These are phyloP conservation scores for Nesoenas mayeri DNA, from an alignment of 2,113 vertebrate genomes.

Conservation along the genomic window DNA sequence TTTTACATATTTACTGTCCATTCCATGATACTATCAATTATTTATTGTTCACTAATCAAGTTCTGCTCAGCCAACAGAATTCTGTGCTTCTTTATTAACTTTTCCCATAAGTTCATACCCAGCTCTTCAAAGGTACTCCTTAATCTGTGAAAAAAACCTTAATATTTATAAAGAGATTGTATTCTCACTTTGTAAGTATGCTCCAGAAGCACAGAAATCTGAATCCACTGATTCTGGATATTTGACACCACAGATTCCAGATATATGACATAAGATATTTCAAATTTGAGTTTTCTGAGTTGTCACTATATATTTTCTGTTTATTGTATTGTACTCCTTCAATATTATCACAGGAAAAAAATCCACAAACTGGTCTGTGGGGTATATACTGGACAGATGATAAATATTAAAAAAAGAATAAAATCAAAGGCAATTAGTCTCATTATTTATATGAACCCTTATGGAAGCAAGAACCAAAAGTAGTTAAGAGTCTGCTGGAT, in stretches of 20 bases:
- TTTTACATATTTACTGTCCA: background rate
- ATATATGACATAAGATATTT: background rate
- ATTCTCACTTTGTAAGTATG: background rate
- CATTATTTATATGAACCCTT: background rate
- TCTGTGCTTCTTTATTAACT: background rate
- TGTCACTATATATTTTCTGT: background rate
- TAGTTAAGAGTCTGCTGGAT: background rate
- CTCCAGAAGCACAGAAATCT: background rate
- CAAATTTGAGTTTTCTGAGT: background rate
- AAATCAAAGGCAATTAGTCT: background rate
- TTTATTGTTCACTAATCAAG: background rate
- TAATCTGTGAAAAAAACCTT: background rate
- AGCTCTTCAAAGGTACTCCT: background rate
- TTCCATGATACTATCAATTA: background rate
- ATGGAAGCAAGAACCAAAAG: background rate
- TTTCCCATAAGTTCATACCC: background rate
- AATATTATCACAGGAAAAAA: background rate
- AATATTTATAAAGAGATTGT: background rate
- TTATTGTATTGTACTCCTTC: background rate
- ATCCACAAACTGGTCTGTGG: background rate
- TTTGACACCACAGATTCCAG: background rate
- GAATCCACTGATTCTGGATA: background rate
- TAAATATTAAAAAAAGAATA: background rate
- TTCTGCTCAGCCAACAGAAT: background rate
- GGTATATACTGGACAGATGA: background rate